Percentiles rank a stretch among this genome's conserved stretches.
phyloP scores from a whole-genome alignment of 2,113 vertebrate species.

The Microtus montanus region DNA sequence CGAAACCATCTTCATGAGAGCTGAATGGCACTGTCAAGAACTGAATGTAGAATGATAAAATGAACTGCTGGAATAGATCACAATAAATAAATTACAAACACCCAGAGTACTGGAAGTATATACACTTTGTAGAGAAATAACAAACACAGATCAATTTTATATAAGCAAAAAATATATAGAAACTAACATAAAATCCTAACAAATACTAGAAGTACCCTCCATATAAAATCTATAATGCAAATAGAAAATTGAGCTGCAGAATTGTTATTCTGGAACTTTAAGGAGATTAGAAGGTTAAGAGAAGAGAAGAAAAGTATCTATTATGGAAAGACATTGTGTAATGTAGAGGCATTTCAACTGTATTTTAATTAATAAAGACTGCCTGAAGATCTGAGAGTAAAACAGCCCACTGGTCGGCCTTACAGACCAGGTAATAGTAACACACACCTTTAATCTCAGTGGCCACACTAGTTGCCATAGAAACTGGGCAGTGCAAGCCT shows the following conservation, averaged over 20 bases:
- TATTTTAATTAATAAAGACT: too few relatives aligned
- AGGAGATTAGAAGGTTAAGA: background rate
- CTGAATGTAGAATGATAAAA: background rate
- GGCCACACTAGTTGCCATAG: too few relatives aligned
- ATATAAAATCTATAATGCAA: background rate
- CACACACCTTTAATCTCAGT: too few relatives aligned
- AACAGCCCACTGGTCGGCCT: too few relatives aligned
- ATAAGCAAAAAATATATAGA: background rate
- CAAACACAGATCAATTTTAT: background rate
- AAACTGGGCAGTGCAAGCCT: too few relatives aligned
- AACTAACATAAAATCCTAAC: background rate
- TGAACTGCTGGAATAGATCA: background rate
- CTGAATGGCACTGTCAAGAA: background rate
- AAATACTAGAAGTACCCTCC: background rate
- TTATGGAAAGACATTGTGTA: background rate
- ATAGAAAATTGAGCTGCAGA: background rate
- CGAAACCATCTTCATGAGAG: too few relatives aligned
- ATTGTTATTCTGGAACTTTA: background rate
- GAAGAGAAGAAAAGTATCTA: rapidly evolving
- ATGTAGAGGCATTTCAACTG: too few relatives aligned
- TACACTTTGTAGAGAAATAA: background rate
- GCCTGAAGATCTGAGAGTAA: too few relatives aligned
- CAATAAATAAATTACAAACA: background rate
- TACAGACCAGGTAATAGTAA: too few relatives aligned
- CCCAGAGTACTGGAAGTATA: background rate